Conservation (phyloP, 2,797 vertebrate species). For the Novumbra hubbsi region DNA sequence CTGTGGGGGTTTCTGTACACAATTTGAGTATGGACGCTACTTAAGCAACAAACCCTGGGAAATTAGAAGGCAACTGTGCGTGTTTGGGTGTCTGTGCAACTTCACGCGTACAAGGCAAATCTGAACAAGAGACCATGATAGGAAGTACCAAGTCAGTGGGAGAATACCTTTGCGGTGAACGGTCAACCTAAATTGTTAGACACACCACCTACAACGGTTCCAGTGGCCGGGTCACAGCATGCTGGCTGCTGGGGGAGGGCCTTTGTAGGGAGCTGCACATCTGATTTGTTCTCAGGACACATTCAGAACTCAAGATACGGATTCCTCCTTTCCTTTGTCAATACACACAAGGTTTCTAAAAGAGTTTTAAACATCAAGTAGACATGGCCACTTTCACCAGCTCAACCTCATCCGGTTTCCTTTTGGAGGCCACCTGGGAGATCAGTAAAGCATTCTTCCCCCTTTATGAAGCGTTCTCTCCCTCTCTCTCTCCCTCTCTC, state of each 20-base stretch:
- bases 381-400: neutral
- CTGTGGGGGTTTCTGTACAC: slow-evolving; percentile 45
- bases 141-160: neutral
- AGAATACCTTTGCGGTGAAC: neutral
- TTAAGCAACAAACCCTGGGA: slow-evolving; percentile 46
- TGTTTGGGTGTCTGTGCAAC: neutral
- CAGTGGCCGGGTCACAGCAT: no score
- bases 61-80: neutral
- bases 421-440: neutral
- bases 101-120: slow-evolving; percentile 19
- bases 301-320: neutral
- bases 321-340: neutral
- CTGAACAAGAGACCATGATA: slow-evolving; percentile 1
- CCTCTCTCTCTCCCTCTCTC: neutral
- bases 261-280: neutral
- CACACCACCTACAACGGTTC: neutral
- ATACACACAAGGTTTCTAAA: no score
- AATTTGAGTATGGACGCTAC: slow-evolving; percentile 55
- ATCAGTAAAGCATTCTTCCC: no score
- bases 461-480: no score
- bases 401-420: neutral
- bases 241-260: no score
- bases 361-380: no score
- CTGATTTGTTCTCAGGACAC: neutral
- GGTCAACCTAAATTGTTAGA: slow-evolving; percentile 4